phyloP scores from a whole-genome alignment of 2,888 invertebrate genomes.

The Baronia brevicornis region DNA sequence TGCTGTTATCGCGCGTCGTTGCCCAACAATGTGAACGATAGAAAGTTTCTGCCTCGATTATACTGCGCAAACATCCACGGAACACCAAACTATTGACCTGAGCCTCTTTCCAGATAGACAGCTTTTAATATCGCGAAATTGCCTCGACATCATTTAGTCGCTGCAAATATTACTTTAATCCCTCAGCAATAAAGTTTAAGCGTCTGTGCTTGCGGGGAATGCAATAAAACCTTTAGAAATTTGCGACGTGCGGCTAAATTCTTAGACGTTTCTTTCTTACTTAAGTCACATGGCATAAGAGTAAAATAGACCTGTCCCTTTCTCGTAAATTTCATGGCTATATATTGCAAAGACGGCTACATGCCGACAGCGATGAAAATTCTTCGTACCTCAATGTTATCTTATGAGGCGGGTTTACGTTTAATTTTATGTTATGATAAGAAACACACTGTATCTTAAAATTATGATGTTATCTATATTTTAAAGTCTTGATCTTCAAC shows the following conservation, averaged over 20 bases:
- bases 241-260: conserved; percentile 53
- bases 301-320: conserved; percentile 49
- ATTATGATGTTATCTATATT: conserved; percentile 6
- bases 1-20: conserved; percentile 58
- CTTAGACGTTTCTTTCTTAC: conserved; percentile 65
- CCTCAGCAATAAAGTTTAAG: conserved; percentile 73
- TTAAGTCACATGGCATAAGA: conserved; percentile 45
- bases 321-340: conserved; percentile 57
- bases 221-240: conserved; percentile 72
- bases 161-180: conserved; percentile 76
- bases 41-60: conserved; percentile 51
- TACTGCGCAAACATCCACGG: conserved; percentile 54
- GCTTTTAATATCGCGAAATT: conserved; percentile 72
- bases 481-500: no score
- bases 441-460: conserved; percentile 27
- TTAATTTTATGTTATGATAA: conserved; percentile 60
- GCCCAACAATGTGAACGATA: conserved; percentile 55
- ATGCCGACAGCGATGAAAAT: conserved; percentile 67
- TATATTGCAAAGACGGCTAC: conserved; percentile 66
- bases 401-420: conserved; percentile 64
- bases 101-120: conserved; percentile 56
- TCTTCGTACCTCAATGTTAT: conserved; percentile 70
- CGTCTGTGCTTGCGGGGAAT: conserved; percentile 71
- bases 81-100: conserved; percentile 67
- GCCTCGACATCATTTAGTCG: conserved; percentile 70